A percentile compares a stretch with the other conserved stretches of the same genome.
Conservation (phyloP, 2,113 vertebrate species). For the Scomber scombrus region DNA sequence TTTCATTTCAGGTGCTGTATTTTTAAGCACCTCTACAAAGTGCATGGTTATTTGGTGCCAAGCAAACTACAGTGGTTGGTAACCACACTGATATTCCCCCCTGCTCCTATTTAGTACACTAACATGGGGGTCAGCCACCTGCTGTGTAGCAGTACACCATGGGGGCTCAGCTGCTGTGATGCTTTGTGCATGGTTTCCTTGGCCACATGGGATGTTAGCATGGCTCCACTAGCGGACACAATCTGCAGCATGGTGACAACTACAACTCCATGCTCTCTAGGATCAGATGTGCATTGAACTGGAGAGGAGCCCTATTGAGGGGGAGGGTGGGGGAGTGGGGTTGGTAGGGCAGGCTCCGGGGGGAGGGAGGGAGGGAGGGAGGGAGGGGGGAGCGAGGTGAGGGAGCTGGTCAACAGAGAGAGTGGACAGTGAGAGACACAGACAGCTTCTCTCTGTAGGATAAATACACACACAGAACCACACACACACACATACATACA, state of each 20-base stretch:
- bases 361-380: not conserved
- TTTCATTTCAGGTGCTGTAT: too few relatives aligned
- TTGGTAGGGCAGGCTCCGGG: not conserved
- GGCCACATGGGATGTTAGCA: conserved; percentile 7
- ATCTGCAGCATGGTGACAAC: conserved; percentile 11
- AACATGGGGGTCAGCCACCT: conserved; percentile 13
- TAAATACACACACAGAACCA: conserved; percentile 3
- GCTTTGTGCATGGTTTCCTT: not conserved
- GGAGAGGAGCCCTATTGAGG: conserved; percentile 3
- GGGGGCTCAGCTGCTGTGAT: conserved; percentile 38
- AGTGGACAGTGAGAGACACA: conserved; percentile 15
- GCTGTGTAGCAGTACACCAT: conserved; percentile 29
- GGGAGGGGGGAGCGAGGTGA: not conserved
- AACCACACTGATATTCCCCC: not conserved
- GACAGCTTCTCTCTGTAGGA: conserved; percentile 32
- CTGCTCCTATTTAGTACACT: not conserved
- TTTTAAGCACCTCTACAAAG: not conserved
- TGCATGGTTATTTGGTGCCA: not conserved
- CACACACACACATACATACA: conserved; percentile 2
- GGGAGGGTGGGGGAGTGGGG: not conserved
- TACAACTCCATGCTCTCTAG: conserved; percentile 9
- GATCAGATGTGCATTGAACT: conserved; percentile 22
- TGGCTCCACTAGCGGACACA: conserved; percentile 5
- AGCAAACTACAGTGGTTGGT: not conserved
- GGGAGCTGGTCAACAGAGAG: conserved; percentile 1